Evolutionary conservation across 2,888 invertebrate genomes (phyloP), one percentile per base, ranked within the genome.

Genomic region (Hydrotaea cyrtoneurina): DNA sequence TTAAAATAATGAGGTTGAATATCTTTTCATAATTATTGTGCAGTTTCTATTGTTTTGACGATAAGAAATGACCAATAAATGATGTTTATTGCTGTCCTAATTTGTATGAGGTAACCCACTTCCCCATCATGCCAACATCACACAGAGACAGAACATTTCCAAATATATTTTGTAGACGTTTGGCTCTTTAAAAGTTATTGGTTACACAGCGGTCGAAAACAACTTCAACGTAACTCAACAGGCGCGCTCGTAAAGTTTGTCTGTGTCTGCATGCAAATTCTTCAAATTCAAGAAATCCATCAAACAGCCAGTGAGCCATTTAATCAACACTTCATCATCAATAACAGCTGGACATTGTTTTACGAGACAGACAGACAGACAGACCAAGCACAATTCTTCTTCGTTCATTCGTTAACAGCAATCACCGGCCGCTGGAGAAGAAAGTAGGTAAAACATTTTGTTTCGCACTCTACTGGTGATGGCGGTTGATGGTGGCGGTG

Each of bases 291-390:
- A 89, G 89, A 89, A 89, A 88, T 71, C 23, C 72, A 72, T 72
- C 71, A 80, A 39, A 62, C 13, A 55, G 69, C 23, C 64, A 73
- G 17, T 50, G 10, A 83, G 73, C 36, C 80, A 75, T 79, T 78
- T 90, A 90, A 91, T 90, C 89, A 90, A 90, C 90, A 90, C 88
- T 89, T 90, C 76, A 75, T 74, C 89, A 90, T 90, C 89, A 89
- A 88, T 89, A 90, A 90, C 86, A 83, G 83, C 36, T 82, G 85
- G 86, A 86, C 80, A 84, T 80, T 39, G n/a, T 80, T 53, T 88
- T 86, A 86, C 53, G 19, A 11, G 17, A 59, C 50, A 2, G 13
- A n/a, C 4, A 2, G n/a, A 8, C 15, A 11, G 17, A 59, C 50
- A 2, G 13, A n/a, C 4, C n/a, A 50, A 8, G 7, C 50, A 5